Base-by-base conservation (phyloP, 2,888 invertebrate genomes). In the Drosophila paucipuncta region DNA sequence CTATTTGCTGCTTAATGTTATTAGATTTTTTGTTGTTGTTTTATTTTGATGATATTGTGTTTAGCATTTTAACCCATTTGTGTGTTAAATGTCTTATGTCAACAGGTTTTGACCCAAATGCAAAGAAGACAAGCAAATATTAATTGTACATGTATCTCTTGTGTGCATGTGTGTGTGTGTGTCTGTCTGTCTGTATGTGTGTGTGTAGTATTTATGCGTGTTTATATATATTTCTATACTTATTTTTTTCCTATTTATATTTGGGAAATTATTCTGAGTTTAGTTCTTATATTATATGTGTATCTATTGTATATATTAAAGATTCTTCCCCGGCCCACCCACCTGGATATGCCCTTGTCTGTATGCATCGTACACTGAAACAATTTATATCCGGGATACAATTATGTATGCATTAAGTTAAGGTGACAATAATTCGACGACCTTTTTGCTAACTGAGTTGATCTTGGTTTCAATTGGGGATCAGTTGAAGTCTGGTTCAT, bases 101-200 rank as follows among this genome's bases (percentile, higher is more conserved):
- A 85, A 85, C 85, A 85, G 85, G 90, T 87, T 89, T 85, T 89
- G 88, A 85, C 85, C 85, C 74, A 89, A 87, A 84, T 83, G 66
- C 61, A 78, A 52, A 72, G 53, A 66, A 58, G 59, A 47, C 54
- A 63, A 53, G 50, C 30, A 28, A 50, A 49, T 43, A 53, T 39
- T 39, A 28, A 22, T 50, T 43, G 37, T n/a, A 33, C 6, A 7
- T 3, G 10, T 47, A 2, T 25, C 22, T 16, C 47, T 47, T 9
- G 1, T 47, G 47, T 22, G 1, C 4, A 16, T 16, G 22, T 35
- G 16, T 22, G 11, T 31, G 6, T 25, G 28, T 28, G 33, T 39
- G 18, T 7, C 1, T 43, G 43, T 22, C 22, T n/a, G 1, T 11
- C 18, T 41, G 18, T n/a, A 22, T 22, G 9, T 43, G 33, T 47